Base-by-base conservation (phyloP, 2,888 invertebrate species). In the Phlogophora meticulosa region DNA sequence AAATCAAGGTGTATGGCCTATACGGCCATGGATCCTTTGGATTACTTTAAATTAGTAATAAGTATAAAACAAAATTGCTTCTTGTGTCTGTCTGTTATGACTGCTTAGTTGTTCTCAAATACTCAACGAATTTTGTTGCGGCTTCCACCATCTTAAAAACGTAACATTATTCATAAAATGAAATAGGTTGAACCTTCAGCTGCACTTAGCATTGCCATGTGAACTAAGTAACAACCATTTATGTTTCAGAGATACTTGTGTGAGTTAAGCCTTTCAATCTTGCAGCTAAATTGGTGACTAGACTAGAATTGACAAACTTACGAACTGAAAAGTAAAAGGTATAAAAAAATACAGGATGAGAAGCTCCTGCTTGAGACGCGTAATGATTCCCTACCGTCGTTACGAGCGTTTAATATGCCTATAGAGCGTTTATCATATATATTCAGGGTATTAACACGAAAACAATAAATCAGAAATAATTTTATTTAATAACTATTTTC, bases 401-500 rank as follows among this genome's bases (percentile, higher is more conserved):
- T n/a, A n/a, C n/a, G n/a, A n/a, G 2, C 15, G 7, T 20, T 15
- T 15, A 20, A 45, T 24, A 13, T 4, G 9, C 13, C 40, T n/a
- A 55, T n/a, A n/a, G n/a, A n/a, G n/a, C n/a, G n/a, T n/a, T n/a
- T n/a, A n/a, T n/a, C n/a, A n/a, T n/a, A n/a, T n/a, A n/a, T n/a
- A 2, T n/a, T 7, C 13, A n/a, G 45, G 15, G 20, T 11, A 15
- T 32, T 46, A 17, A 24, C 15, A 28, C 10, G 28, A 28, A 38
- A 63, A 52, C 13, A 73, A 66, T 7, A 53, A 46, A 17, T 10
- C 11, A 52, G 1, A 52, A 46, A 56, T 64, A 57, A 24, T 24
- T 80, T 72, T 76, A 72, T 67, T 79, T 67, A 24, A 62, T n/a
- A 68, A 64, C 73, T 82, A 72, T 58, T 58, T 65, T 67, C 49